Base-by-base conservation (phyloP, 2,113 vertebrate species). In the Mustela lutreola region DNA sequence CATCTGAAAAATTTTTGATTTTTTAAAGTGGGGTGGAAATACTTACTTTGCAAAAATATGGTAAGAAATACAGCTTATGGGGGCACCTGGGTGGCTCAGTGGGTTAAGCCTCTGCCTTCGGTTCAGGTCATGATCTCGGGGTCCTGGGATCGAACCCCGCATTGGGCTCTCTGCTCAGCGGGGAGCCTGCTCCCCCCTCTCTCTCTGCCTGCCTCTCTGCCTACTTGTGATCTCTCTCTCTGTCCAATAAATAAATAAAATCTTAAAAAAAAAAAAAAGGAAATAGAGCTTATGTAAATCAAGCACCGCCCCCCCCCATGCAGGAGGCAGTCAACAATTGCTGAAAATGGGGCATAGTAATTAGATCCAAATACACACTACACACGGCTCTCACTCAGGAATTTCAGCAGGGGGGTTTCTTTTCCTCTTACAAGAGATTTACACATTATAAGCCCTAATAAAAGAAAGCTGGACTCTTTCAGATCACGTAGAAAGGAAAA, bases 11-110 rank as follows among this genome's bases (percentile, higher is more conserved):
- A 36, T 80, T 76, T 21, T 87, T 95, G 45, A 67, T 75, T 73
- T 95, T 95, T 80, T 81, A 81, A 75, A 95, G 67, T 16, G 19
- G 65, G 22, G 81, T 81, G 16, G 90, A 90, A 91, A 82, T 62
- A 94, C 16, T 16, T 11, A 14, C 60, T 18, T 87, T 82, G 50
- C 14, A 89, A 90, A n/a, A 80, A 73, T n/a, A 76, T 16, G 21
- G 12, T 79, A 86, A 75, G 53, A 95, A 91, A 91, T 53, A 76
- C 24, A 78, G 65, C 67, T 86, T 75, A 60, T 91, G 45, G 53
- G 53, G 53, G 53, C 53, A 56, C 5, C 16, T 56, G 53, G 53
- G 16, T 56, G 53, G 53, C 53, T 56, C 53, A 56, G 53, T 56
- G 53, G 53, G 53, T 56, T 56, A 56, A 56, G 53, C 16, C 53